phyloP scores from a whole-genome alignment of 2,888 invertebrate species.

The Griposia aprilina region DNA sequence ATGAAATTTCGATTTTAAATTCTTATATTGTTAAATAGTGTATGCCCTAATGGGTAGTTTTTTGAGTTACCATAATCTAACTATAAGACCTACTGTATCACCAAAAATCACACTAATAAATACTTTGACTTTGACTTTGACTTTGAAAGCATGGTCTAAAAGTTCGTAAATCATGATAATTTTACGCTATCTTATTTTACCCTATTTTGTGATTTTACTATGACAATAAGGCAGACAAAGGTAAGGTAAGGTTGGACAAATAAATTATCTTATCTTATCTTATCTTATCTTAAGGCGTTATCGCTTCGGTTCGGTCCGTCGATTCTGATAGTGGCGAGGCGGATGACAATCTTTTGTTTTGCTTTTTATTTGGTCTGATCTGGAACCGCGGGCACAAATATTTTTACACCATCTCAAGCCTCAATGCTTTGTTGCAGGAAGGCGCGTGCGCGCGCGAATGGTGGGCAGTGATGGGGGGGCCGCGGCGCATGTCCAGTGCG shows the following conservation, averaged over 20 bases:
- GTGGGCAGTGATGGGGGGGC: slow-evolving; percentile 87
- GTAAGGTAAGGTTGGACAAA: too few relatives aligned
- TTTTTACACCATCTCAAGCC: background rate
- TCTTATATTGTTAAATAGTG: too few relatives aligned
- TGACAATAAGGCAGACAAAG: too few relatives aligned
- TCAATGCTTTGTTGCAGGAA: slow-evolving; percentile 68
- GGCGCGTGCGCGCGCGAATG: slow-evolving; percentile 85
- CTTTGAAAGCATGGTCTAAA: too few relatives aligned
- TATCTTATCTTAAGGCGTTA: too few relatives aligned
- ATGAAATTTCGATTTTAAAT: too few relatives aligned
- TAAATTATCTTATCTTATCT: too few relatives aligned
- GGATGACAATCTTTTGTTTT: background rate
- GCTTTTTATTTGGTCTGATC: background rate
- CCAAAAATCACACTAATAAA: too few relatives aligned
- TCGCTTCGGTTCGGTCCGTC: background rate
- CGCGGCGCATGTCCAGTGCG: slow-evolving; percentile 90
- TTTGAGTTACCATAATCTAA: too few relatives aligned
- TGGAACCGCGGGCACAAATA: background rate
- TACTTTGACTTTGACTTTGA: too few relatives aligned
- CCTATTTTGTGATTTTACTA: background rate
- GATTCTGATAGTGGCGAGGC: background rate
- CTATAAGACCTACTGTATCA: too few relatives aligned
- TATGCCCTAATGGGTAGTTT: too few relatives aligned
- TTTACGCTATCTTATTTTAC: background rate
- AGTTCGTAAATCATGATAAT: background rate